A percentile compares a stretch with the other conserved stretches of the same genome.
phyloP scores from a whole-genome alignment of 2,113 vertebrate species.

The Chlorodrepanis virens region DNA sequence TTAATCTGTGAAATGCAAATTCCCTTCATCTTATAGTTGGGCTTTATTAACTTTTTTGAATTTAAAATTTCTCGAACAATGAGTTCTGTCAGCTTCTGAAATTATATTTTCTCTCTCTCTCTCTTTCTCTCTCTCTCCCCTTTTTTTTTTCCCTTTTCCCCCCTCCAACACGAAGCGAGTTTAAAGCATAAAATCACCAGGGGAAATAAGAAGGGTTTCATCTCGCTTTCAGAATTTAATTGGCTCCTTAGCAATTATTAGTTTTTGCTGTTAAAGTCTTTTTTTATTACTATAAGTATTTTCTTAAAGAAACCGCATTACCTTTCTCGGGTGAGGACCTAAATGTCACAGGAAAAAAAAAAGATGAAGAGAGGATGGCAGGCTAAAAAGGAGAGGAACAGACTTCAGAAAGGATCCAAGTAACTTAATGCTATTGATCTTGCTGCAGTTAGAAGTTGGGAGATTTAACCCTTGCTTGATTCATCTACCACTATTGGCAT shows the following conservation, averaged over 20 bases:
- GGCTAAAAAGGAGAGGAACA: conserved; percentile 48
- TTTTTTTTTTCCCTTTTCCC: conserved; percentile 10
- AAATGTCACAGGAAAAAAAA: conserved; percentile 68
- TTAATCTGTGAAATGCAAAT: conserved; percentile 99
- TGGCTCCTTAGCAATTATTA: conserved; percentile 99
- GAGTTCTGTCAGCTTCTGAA: conserved; percentile 99
- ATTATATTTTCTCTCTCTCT: conserved; percentile 99
- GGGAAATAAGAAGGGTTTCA: conserved; percentile 99
- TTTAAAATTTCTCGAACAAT: conserved; percentile 99
- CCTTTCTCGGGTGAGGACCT: conserved; percentile 73
- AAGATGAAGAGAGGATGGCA: conserved; percentile 57
- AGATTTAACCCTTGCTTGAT: conserved; percentile 64
- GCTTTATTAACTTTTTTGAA: conserved; percentile 99
- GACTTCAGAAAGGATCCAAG: conserved; percentile 65
- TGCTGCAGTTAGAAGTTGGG: conserved; percentile 52
- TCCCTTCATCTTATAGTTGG: conserved; percentile 99
- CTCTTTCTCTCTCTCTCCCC: conserved; percentile 74
- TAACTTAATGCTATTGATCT: conserved; percentile 69
- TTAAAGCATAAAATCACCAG: conserved; percentile 99
- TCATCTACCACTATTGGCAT: background rate
- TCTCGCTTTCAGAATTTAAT: conserved; percentile 99
- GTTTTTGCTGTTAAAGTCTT: conserved; percentile 99
- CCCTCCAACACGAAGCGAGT: conserved; percentile 92
- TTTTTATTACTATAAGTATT: conserved; percentile 97
- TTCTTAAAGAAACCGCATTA: conserved; percentile 94